These are phyloP conservation scores for Rhodeus uyekii DNA, from an alignment of 2,797 vertebrate species.

Conservation along the genomic window DNA sequence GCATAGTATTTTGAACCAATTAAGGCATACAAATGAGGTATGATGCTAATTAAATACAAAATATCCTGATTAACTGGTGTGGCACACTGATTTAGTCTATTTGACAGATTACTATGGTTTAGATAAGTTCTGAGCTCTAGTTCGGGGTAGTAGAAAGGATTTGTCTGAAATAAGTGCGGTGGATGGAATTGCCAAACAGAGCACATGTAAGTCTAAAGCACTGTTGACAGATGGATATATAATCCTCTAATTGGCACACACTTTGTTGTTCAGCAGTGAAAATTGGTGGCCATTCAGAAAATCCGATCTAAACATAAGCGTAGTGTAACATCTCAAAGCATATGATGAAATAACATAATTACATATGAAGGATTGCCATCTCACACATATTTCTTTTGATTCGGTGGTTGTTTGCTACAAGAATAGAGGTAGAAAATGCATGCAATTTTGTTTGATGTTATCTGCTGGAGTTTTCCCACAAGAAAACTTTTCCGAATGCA, in stretches of 20 bases:
- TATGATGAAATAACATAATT: slow-evolving; percentile 28
- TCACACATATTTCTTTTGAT: not conserved
- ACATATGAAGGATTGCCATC: not conserved
- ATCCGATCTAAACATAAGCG: slow-evolving; percentile 27
- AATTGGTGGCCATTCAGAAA: slow-evolving; percentile 34
- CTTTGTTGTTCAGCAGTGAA: slow-evolving; percentile 27
- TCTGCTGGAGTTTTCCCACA: not conserved
- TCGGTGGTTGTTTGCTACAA: not conserved
- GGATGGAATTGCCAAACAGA: slow-evolving; percentile 27
- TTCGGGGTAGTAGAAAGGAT: not conserved
- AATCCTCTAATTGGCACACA: slow-evolving; percentile 40
- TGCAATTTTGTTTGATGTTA: slow-evolving; percentile 15
- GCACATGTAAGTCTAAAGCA: slow-evolving; percentile 6
- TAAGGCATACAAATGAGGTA: slow-evolving; percentile 14
- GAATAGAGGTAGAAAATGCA: not conserved
- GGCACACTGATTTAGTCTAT: slow-evolving; percentile 3
- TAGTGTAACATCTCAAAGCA: slow-evolving; percentile 30
- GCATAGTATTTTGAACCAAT: not conserved
- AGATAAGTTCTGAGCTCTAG: not conserved
- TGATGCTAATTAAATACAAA: slow-evolving; percentile 46
- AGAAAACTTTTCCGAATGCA: not conserved
- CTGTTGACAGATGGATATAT: slow-evolving; percentile 40
- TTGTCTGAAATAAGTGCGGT: slow-evolving; percentile 17
- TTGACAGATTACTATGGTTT: slow-evolving; percentile 17
- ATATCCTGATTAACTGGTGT: slow-evolving; percentile 1